phyloP scores from a whole-genome alignment of 2,113 vertebrate species.

The Psammodynastes pulverulentus region DNA sequence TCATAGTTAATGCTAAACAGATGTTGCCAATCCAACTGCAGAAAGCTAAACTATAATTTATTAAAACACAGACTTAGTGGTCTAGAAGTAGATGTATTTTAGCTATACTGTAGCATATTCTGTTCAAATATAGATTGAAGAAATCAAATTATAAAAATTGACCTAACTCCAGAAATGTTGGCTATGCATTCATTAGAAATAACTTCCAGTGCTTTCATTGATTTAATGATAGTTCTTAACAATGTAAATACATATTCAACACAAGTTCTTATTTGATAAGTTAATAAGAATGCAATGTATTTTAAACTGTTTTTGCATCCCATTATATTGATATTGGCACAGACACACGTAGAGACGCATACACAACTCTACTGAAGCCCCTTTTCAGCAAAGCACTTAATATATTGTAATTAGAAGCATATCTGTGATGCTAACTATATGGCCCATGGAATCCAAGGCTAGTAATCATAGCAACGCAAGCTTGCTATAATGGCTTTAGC shows the following conservation, averaged over 20 bases:
- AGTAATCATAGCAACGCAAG: fast-evolving
- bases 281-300: background rate
- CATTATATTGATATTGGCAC: background rate
- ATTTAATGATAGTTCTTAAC: background rate
- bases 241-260: background rate
- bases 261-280: background rate
- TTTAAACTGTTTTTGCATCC: background rate
- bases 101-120: background rate
- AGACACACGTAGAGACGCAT: background rate
- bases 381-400: slow-evolving; percentile 17
- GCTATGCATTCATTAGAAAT: background rate
- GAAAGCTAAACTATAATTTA: slow-evolving; percentile 36
- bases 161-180: background rate
- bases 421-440: background rate
- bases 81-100: background rate
- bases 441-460: background rate
- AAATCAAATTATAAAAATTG: background rate
- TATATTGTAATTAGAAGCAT: background rate
- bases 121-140: background rate
- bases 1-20: slow-evolving; percentile 36
- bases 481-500: background rate
- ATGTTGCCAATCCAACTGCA: slow-evolving; percentile 44
- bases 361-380: background rate
- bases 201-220: background rate
- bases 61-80: background rate